phyloP scores from a whole-genome alignment of 92 coral and sea anemone genomes.

The Muricea muricata region DNA sequence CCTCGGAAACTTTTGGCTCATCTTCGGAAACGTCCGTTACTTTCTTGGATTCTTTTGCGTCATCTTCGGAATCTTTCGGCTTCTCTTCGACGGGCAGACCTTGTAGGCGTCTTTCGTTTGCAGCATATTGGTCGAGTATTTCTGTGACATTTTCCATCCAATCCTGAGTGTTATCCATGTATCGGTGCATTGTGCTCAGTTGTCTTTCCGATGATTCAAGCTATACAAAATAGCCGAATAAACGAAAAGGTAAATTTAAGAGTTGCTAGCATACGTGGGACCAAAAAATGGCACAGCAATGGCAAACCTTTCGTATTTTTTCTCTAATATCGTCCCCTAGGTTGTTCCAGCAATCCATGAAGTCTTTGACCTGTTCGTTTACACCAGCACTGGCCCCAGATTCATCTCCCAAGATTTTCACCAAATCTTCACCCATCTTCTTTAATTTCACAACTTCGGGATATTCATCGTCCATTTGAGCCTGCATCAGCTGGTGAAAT shows the following conservation, averaged over 20 bases:
- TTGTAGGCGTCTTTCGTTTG: slow-evolving; percentile 26
- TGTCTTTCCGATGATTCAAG: slow-evolving; percentile 37
- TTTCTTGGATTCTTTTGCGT: neutral
- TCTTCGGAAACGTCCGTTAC: neutral
- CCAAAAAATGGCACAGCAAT: too few species aligned
- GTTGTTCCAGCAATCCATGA: slow-evolving; percentile 16
- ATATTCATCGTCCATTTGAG: slow-evolving; percentile 19
- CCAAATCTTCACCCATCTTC: slow-evolving; percentile 7
- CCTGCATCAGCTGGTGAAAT: neutral
- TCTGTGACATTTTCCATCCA: slow-evolving; percentile 35
- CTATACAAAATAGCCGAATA: too few species aligned
- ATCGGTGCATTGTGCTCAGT: slow-evolving; percentile 33
- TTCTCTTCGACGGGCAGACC: slow-evolving; percentile 32
- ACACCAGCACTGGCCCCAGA: slow-evolving; percentile 10
- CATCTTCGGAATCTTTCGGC: neutral
- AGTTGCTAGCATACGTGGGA: too few species aligned
- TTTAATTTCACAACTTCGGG: slow-evolving; percentile 27
- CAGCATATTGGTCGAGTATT: slow-evolving; percentile 33
- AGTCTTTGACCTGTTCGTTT: slow-evolving; percentile 20
- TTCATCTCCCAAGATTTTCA: slow-evolving; percentile 19
- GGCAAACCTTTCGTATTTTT: slow-evolving; percentile 26
- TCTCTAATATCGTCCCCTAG: slow-evolving; percentile 2
- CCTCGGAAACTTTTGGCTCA: slow-evolving; percentile 5
- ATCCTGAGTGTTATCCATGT: slow-evolving; percentile 23
- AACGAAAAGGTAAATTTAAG: neutral